Base-by-base conservation (phyloP, 2,797 vertebrate genomes). In the Hybognathus amarus region DNA sequence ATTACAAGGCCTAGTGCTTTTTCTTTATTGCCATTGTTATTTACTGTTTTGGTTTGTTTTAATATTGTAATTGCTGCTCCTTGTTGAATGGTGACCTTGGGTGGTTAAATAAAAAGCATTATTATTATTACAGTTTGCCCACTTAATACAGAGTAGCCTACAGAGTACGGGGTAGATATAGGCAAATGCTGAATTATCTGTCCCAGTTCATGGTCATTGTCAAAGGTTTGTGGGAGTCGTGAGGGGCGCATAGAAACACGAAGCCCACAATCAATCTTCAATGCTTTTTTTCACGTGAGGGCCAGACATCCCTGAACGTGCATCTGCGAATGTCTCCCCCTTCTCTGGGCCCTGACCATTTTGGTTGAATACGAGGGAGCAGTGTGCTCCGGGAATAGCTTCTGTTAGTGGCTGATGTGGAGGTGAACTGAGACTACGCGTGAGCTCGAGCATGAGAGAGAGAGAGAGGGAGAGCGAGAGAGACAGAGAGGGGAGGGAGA, bases 401-500 rank as follows among this genome's bases (percentile, higher is more conserved):
- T 70, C 52, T 54, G 75, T 47, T 83, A 79, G 63, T 71, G 27
- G 80, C 40, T 63, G 45, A 56, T 52, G 45, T 66, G 80, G 67
- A 66, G 84, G 50, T 47, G 82, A 77, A 82, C 30, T n/a, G n/a
- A 84, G 80, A 80, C 69, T 83, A 70, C 67, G 79, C 78, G 86
- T 59, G 83, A 77, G 78, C 79, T 73, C 70, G 67, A 75, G 70
- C 71, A 74, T 75, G 80, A 85, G 78, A 83, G 88, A 63, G 61
- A 61, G 83, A 30, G 80, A 85, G 77, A 79, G 88, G 30, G 24
- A 52, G 83, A 67, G 82, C 85, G 91, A 27, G 78, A 85, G 77
- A 81, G 88, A 61, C 2, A 67, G 83, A 71, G 83, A 87, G 91
- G 92, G 87, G 92, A 91, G 92, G 89, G 92, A 89, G 90, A 91